phyloP scores from a whole-genome alignment of 2,797 vertebrate genomes.

The Emydoidea blandingii region DNA sequence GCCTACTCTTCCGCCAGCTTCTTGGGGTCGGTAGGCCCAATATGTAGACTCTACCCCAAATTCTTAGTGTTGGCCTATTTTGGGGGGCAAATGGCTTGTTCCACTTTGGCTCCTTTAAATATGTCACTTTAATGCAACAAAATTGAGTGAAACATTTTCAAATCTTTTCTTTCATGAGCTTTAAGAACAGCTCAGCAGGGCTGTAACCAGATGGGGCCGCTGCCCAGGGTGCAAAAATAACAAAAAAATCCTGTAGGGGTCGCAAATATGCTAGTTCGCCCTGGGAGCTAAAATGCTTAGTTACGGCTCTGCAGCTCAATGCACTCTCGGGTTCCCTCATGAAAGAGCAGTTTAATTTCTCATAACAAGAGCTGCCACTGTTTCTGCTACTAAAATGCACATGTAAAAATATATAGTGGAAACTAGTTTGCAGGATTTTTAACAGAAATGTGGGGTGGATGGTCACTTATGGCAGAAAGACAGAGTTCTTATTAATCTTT shows the following conservation, averaged over 20 bases:
- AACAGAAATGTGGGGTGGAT: neutral
- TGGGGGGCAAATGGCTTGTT: neutral
- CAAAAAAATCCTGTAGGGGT: too few relatives aligned
- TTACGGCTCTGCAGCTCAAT: neutral
- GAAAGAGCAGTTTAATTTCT: neutral
- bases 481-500: neutral
- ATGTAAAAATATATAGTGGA: neutral
- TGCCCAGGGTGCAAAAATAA: too few relatives aligned
- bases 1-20: neutral
- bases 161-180: neutral
- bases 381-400: neutral
- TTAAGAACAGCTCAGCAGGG: neutral
- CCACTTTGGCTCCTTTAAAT: neutral
- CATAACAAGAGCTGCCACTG: neutral
- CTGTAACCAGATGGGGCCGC: too few relatives aligned
- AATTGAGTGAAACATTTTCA: neutral
- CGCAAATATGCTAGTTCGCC: too few relatives aligned
- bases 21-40: neutral
- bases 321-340: neutral
- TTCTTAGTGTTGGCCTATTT: neutral
- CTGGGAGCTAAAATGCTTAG: too few relatives aligned
- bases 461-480: neutral
- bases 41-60: neutral
- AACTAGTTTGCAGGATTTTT: neutral
- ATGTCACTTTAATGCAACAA: neutral